These are phyloP conservation scores for Whitmania pigra DNA, from an alignment of 1,140 invertebrate species.

Conservation along the genomic window DNA sequence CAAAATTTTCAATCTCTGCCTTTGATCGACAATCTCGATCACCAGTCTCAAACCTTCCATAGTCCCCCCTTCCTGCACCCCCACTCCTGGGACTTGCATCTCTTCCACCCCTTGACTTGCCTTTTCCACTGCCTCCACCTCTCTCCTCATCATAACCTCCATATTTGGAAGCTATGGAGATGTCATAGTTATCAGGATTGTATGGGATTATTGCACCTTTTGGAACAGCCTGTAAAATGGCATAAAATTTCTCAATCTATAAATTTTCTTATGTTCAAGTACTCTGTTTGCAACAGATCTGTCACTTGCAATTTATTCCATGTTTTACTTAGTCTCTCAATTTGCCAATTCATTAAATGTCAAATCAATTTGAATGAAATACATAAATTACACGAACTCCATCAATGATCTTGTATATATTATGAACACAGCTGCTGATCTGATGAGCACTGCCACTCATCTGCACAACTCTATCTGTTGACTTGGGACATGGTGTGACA, in stretches of 20 bases:
- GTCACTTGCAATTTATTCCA: no score
- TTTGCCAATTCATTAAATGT: no score
- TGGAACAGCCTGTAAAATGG: slow-evolving; percentile 59
- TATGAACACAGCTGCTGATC: slow-evolving; percentile 44
- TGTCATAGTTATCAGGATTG: slow-evolving; percentile 87
- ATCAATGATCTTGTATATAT: slow-evolving; percentile 18
- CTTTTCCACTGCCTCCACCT: slow-evolving; percentile 24
- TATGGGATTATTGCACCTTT: slow-evolving; percentile 84
- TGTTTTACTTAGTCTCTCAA: no score
- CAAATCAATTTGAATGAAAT: no score
- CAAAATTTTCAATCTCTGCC: no score
- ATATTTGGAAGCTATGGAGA: slow-evolving; percentile 78
- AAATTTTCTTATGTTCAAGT: no score
- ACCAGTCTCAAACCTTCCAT: no score
- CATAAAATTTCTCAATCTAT: no score
- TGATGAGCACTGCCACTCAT: slow-evolving; percentile 68
- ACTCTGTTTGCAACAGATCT: no score
- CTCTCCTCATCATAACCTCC: slow-evolving; percentile 56
- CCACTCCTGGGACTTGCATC: neutral
- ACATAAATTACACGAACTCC: neutral
- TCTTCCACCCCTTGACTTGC: slow-evolving; percentile 32
- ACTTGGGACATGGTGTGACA: slow-evolving; percentile 82
- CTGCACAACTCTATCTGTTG: slow-evolving; percentile 84
- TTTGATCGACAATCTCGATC: no score
- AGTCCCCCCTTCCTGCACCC: no score